Conservation (phyloP, 2,888 invertebrate species). For the Bedellia somnulentella region DNA sequence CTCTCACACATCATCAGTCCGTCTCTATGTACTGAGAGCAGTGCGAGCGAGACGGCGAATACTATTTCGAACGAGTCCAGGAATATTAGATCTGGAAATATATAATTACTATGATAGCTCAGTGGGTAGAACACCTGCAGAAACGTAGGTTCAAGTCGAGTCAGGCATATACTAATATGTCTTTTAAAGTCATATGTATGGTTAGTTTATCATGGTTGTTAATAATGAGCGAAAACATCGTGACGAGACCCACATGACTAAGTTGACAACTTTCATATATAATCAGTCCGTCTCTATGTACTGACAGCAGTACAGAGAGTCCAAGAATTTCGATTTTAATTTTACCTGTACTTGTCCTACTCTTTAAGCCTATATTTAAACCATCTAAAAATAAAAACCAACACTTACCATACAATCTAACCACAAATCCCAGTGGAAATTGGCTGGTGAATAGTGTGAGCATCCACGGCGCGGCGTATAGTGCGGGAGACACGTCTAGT, state of each 20-base stretch:
- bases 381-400: too few relatives aligned
- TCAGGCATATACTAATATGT: too few relatives aligned
- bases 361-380: too few relatives aligned
- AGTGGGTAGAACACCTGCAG: too few relatives aligned
- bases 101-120: too few relatives aligned
- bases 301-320: conserved; percentile 79
- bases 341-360: too few relatives aligned
- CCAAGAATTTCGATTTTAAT: too few relatives aligned
- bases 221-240: too few relatives aligned
- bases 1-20: conserved; percentile 81
- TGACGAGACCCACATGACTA: too few relatives aligned
- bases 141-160: conserved; percentile 12
- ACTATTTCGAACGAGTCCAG: conserved; percentile 88
- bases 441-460: conserved; percentile 95
- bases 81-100: conserved; percentile 91
- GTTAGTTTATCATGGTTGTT: too few relatives aligned
- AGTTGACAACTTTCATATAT: conserved; percentile 85
- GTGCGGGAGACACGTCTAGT: conserved; percentile 89
- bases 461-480: conserved; percentile 97
- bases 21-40: conserved; percentile 83
- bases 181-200: too few relatives aligned
- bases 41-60: conserved; percentile 84
- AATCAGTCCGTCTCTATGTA: conserved; percentile 82
- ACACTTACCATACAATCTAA: conserved; percentile 83
- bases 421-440: conserved; percentile 94